Evolutionary conservation across 2,888 invertebrate genomes (phyloP).

Genomic region (Tineola bisselliella): DNA sequence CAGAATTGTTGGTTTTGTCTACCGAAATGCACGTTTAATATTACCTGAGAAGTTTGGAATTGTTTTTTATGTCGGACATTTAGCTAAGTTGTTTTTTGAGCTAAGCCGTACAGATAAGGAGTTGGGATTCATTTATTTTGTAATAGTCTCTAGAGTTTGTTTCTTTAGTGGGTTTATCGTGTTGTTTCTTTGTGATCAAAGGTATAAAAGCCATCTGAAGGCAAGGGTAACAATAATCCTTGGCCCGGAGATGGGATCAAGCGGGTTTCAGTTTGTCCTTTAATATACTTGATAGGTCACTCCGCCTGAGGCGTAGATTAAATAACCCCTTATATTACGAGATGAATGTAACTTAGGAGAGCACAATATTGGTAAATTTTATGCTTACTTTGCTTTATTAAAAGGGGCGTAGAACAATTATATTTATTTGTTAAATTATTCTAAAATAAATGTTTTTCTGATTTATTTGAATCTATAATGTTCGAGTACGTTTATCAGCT

Average conservation of each 20-base stretch:
- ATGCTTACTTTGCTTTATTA: not conserved
- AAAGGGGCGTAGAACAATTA: not conserved
- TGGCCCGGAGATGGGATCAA: constrained; percentile 18
- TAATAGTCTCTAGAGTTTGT: constrained; percentile 10
- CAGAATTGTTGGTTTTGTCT: constrained; percentile 9
- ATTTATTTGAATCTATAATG: too few relatives aligned
- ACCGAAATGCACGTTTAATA: not conserved
- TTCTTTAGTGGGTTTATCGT: constrained; percentile 13
- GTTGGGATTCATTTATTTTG: constrained; percentile 9
- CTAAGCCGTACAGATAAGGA: constrained; percentile 8
- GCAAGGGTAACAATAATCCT: constrained; percentile 17
- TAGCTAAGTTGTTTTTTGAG: constrained; percentile 9
- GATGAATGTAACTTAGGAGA: not conserved
- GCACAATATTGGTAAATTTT: not conserved
- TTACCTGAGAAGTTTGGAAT: not conserved
- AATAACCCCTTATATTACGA: constrained; percentile 2
- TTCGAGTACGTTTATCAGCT: too few relatives aligned
- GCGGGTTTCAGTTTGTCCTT: constrained; percentile 22
- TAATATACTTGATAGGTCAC: constrained; percentile 29
- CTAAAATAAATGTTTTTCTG: too few relatives aligned
- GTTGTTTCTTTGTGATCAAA: constrained; percentile 16
- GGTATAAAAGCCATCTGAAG: constrained; percentile 7
- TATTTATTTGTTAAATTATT: not conserved
- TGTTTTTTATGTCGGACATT: constrained; percentile 2
- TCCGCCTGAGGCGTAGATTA: constrained; percentile 12